Conservation (phyloP, 1,140 invertebrate species). For the Temnothorax nylanderi region DNA sequence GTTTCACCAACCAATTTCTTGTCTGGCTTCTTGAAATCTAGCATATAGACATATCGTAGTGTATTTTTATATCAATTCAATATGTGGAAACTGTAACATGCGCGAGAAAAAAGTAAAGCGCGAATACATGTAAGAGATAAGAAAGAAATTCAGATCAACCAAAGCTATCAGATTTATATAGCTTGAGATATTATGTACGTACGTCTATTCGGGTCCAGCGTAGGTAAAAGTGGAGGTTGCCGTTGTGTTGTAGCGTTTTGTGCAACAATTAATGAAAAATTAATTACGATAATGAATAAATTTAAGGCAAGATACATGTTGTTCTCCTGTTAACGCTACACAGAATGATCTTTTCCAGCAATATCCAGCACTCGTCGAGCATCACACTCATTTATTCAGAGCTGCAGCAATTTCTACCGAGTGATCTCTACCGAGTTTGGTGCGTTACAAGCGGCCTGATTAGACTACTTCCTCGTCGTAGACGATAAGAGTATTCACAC, state of each 20-base stretch:
- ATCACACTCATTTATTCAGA: neutral
- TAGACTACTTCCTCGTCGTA: constrained; percentile 16
- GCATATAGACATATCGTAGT: neutral
- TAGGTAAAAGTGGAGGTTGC: neutral
- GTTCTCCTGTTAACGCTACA: neutral
- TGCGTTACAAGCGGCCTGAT: neutral
- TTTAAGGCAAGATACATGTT: constrained; percentile 3
- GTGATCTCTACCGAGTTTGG: neutral
- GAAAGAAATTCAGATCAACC: neutral
- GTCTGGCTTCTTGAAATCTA: constrained; percentile 8
- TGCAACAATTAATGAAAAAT: constrained; percentile 20
- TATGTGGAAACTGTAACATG: neutral
- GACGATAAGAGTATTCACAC: neutral
- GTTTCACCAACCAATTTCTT: neutral
- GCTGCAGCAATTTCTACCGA: neutral
- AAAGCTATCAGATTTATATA: neutral
- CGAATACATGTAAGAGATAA: neutral
- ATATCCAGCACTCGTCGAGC: neutral
- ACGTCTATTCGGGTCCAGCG: neutral
- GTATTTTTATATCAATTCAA: neutral
- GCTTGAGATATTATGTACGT: neutral
- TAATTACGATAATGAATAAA: constrained; percentile 21
- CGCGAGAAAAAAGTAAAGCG: neutral
- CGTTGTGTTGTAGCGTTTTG: neutral
- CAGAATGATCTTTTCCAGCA: neutral